These are phyloP conservation scores for Microtus oregoni DNA, from an alignment of 2,113 vertebrate genomes.

Conservation along the genomic window DNA sequence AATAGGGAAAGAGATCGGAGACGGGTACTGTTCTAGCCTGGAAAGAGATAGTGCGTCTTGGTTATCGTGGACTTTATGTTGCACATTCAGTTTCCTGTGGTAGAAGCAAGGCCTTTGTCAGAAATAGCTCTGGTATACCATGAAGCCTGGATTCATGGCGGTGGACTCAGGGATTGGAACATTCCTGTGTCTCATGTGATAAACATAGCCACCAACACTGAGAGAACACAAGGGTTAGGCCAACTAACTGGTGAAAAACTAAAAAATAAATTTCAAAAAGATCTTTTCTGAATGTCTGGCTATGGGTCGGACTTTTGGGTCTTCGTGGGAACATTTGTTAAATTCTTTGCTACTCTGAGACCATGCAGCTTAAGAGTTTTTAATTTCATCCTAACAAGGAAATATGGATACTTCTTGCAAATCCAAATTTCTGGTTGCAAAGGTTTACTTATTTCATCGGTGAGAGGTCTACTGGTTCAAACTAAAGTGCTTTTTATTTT, in stretches of 20 bases:
- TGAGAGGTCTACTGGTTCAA: background rate
- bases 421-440: background rate
- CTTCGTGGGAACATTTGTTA: conserved; percentile 24
- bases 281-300: conserved; percentile 29
- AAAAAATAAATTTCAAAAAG: background rate
- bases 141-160: background rate
- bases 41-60: background rate
- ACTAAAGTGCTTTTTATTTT: background rate
- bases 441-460: background rate
- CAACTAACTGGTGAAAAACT: background rate
- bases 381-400: conserved; percentile 7
- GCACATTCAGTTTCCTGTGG: background rate
- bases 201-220: background rate
- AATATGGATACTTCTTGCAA: background rate
- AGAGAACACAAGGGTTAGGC: background rate
- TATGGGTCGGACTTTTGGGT: conserved; percentile 6
- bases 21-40: background rate
- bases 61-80: background rate
- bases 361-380: background rate
- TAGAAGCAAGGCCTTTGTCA: background rate
- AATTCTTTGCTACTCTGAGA: background rate
- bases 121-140: background rate
- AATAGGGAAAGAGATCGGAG: background rate
- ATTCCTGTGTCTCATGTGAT: background rate
- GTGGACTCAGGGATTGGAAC: background rate